These are phyloP conservation scores for Poeciliopsis turrubarensis DNA, from an alignment of 2,113 vertebrate genomes.

Conservation along the genomic window DNA sequence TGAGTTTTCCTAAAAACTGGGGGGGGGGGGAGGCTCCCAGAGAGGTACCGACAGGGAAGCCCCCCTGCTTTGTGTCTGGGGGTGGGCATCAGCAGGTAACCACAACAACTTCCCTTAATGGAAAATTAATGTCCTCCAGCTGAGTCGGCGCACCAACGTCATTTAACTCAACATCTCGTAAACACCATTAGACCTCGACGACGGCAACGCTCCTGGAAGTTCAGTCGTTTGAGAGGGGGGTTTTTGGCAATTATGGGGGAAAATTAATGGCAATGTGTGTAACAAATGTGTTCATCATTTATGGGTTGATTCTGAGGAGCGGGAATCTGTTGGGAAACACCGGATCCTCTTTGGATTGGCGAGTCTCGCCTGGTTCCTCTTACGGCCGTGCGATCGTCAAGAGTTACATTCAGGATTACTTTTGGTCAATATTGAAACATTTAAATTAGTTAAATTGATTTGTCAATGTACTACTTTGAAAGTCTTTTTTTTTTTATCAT, in stretches of 20 bases:
- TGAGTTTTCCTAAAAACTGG: slow-evolving; percentile 55
- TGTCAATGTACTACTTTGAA: neutral
- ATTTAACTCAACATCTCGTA: slow-evolving; percentile 69
- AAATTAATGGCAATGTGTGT: slow-evolving; percentile 62
- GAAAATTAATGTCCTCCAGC: slow-evolving; percentile 81
- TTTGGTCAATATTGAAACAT: neutral
- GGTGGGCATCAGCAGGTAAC: slow-evolving; percentile 75
- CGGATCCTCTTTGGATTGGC: slow-evolving; percentile 36
- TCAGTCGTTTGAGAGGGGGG: slow-evolving; percentile 45
- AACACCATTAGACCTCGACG: slow-evolving; percentile 70
- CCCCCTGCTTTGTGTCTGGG: slow-evolving; percentile 52
- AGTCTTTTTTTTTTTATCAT: neutral
- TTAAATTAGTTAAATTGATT: neutral
- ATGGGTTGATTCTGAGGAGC: slow-evolving; percentile 33
- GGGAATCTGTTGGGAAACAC: slow-evolving; percentile 27
- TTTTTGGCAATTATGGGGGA: slow-evolving; percentile 50
- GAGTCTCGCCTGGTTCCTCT: slow-evolving; percentile 28
- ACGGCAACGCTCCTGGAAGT: slow-evolving; percentile 52
- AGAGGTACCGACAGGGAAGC: slow-evolving; percentile 41
- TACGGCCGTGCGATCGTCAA: neutral
- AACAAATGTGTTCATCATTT: slow-evolving; percentile 58
- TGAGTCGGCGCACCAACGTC: slow-evolving; percentile 62
- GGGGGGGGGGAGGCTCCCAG: slow-evolving; percentile 10
- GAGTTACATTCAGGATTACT: neutral
- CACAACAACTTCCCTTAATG: slow-evolving; percentile 75